Evolutionary conservation across 2,797 vertebrate species (phyloP), one percentile per base, ranked within the genome.

Genomic region (Coreius guichenoti): DNA sequence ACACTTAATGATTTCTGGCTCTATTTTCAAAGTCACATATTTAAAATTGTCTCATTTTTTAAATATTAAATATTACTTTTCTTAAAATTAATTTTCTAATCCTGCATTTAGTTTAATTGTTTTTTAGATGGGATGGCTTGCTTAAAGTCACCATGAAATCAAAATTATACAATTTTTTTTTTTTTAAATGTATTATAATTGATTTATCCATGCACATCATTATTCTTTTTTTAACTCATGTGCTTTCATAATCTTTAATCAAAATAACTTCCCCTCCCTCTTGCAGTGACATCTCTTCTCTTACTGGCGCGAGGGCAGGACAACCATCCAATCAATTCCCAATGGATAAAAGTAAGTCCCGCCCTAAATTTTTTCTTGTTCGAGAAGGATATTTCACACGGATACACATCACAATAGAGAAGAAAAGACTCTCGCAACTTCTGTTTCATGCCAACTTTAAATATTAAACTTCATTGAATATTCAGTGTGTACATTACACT

Each of bases 1-100:
- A 86, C 43, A 80, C 13, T 12, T 65, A 29, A 54, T 67, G 39
- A 92, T 93, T 84, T 87, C 81, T 67, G 84, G 81, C 47, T 85
- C 26, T 81, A 9, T 80, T 23, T 36, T 54, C 19, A 54, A 80
- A 14, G 9, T 39, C 29, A 63, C 19, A 72, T 26, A 21, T 72
- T 63, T 82, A n/a, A 13, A 72, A 43, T 58, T 43, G 7, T 29
- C 4, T 19, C 0, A 1, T 31, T 63, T 14, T 39, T 70, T 43
- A 11, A 69, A 26, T 16, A 72, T n/a, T 14, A n/a, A n/a, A n/a
- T n/a, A n/a, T n/a, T n/a, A n/a, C 26, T 26, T n/a, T 29, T 19
- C 26, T 47, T 78, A 26, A 19, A 61, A 16, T 3, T 0, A 16
- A 77, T 54, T 43, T 58, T 61, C 8, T 73, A 47, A 45, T 14